Evolutionary conservation across 1,140 invertebrate species (phyloP), one percentile per base, ranked within the genome.

Genomic region (Drosophila triauraria): DNA sequence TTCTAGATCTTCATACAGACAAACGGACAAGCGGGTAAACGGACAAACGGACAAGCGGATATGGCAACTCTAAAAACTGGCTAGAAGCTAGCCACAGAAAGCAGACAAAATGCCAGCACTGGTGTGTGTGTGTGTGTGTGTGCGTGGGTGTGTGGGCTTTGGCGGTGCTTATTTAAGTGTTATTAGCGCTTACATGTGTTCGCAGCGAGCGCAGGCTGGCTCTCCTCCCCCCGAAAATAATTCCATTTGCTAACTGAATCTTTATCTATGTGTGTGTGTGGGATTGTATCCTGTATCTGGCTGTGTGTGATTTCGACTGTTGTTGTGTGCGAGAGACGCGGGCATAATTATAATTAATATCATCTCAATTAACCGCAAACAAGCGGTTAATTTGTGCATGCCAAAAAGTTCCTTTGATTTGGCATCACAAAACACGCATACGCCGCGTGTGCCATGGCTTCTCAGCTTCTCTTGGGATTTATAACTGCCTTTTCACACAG

Each of bases 331-430:
- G 53, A 23, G 32, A 38, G 32, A 38, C 44, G 48, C 20, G 78
- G 61, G 64, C 74, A 72, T 78, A 78, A 79, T 81, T 90, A 84
- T 90, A 88, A 84, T 88, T 88, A 90, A 88, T 90, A 90, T 84
- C 70, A 91, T 82, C 86, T 90, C 82, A 91, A 90, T 90, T 91
- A 91, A 91, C 86, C 86, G 77, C 86, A 82, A 91, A 91, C 82
- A 86, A 76, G 86, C 79, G 82, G 86, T 91, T 91, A 86, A 91
- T 86, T 91, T 91, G 82, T 82, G 72, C 64, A 61, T 51, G 54
- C 62, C 65, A 71, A 56, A 68, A 68, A 68, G 51, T 78, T 71
- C 38, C 42, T 77, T 78, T 78, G 75, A 78, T 63, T 78, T 56
- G 15, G 32, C 42, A 15, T 69, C 67, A 23, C 76, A 68, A 23